Percentiles rank a stretch among this genome's conserved stretches.
phyloP scores from a whole-genome alignment of 2,797 vertebrate genomes.

The Trematomus bernacchii region DNA sequence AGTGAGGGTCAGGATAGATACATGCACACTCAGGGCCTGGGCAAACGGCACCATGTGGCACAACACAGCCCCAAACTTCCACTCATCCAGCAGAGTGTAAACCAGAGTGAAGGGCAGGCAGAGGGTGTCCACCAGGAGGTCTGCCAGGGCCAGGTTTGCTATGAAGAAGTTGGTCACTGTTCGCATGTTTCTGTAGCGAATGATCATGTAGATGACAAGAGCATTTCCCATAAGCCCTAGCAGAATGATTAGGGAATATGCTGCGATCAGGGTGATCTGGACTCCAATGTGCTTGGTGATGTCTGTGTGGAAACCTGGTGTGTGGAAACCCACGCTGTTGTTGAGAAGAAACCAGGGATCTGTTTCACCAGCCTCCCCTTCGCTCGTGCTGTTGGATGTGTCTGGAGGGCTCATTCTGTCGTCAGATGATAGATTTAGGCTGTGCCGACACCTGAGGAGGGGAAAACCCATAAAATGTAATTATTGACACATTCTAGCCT shows the following conservation, averaged over 20 bases:
- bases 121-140: conserved; percentile 92
- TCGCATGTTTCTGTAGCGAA: conserved; percentile 92
- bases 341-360: conserved; percentile 70
- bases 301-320: conserved; percentile 87
- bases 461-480: conserved; percentile 34
- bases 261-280: conserved; percentile 89
- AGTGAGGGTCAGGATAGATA: conserved; percentile 92
- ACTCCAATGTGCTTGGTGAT: conserved; percentile 92
- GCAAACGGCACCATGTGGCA: conserved; percentile 93
- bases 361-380: conserved; percentile 62
- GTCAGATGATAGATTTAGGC: conserved; percentile 36
- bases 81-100: conserved; percentile 93
- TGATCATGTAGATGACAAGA: conserved; percentile 92
- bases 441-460: conserved; percentile 54
- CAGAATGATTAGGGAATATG: conserved; percentile 93
- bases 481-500: neutral
- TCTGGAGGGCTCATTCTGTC: conserved; percentile 86
- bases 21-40: conserved; percentile 93
- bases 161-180: conserved; percentile 97
- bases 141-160: conserved; percentile 93
- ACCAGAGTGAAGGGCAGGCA: conserved; percentile 94
- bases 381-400: conserved; percentile 84
- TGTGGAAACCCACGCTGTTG: conserved; percentile 72
- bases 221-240: conserved; percentile 91
- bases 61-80: conserved; percentile 92